Percentiles rank a stretch among this genome's conserved stretches.
These are phyloP conservation scores for Silurus glanis DNA, from an alignment of 2,113 vertebrate genomes.

Conservation along the genomic window DNA sequence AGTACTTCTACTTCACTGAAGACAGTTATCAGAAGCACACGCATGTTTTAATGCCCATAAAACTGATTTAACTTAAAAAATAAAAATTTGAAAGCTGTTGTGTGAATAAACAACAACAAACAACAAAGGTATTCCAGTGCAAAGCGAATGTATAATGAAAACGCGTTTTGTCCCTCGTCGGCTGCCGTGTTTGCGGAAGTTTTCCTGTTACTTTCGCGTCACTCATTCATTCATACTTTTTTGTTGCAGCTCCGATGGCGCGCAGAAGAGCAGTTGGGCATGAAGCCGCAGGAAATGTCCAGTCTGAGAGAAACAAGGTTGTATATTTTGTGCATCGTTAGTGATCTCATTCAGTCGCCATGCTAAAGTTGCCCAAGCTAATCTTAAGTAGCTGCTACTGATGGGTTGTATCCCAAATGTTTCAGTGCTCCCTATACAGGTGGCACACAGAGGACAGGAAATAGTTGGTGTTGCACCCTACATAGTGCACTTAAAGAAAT, in stretches of 20 bases:
- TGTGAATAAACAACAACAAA: not conserved
- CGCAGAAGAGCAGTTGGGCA: conserved; percentile 64
- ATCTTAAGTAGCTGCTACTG: not conserved
- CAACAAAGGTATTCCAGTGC: not conserved
- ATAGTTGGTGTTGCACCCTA: not conserved
- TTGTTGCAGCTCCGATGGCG: conserved; percentile 47
- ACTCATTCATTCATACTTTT: conserved; percentile 7
- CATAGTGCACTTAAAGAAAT: not conserved
- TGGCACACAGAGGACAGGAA: not conserved
- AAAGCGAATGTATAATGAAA: not conserved
- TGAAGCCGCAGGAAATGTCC: conserved; percentile 49
- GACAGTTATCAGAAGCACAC: not conserved
- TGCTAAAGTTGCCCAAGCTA: not conserved
- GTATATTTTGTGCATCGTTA: not conserved
- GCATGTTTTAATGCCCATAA: not conserved
- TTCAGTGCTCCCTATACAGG: not conserved
- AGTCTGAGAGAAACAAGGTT: conserved; percentile 62
- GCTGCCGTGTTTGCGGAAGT: conserved; percentile 24
- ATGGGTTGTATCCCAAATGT: not conserved
- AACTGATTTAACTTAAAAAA: not conserved
- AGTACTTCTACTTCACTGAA: not conserved
- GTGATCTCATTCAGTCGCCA: not conserved
- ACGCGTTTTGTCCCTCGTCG: conserved; percentile 29
- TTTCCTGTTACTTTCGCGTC: not conserved
- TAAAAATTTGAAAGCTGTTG: not conserved